Conservation (phyloP, 2,888 invertebrate genomes). For the Torymus texanus region DNA sequence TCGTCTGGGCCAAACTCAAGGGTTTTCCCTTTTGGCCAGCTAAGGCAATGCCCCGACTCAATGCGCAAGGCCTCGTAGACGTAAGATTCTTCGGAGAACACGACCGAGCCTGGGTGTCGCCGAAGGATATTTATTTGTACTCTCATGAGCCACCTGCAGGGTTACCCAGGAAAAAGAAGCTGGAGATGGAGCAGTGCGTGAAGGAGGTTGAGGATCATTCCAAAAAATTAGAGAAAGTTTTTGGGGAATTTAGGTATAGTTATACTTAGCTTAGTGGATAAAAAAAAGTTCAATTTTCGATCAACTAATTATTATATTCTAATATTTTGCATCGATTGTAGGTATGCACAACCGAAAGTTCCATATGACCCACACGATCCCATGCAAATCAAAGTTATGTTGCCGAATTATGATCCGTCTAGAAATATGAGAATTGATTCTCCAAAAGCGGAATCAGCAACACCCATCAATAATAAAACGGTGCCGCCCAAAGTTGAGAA, state of each 20-base stretch:
- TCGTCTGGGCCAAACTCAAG: constrained; percentile 97
- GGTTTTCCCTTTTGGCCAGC: constrained; percentile 99
- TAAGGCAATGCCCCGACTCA: constrained; percentile 87
- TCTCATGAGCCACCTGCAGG: constrained; percentile 78
- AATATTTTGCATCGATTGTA: constrained; percentile 57
- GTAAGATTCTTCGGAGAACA: constrained; percentile 97
- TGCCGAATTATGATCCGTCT: constrained; percentile 70
- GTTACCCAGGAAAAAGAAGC: constrained; percentile 68
- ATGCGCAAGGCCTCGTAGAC: constrained; percentile 83
- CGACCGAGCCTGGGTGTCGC: constrained; percentile 93
- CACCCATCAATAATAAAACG: constrained; percentile 39
- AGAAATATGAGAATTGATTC: constrained; percentile 17
- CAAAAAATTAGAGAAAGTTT: constrained; percentile 68
- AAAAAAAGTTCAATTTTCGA: too few species aligned
- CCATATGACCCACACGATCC: constrained; percentile 71
- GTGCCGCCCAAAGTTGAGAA: constrained; percentile 50
- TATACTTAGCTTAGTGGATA: too few species aligned
- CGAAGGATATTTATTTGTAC: constrained; percentile 89
- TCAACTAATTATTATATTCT: too few species aligned
- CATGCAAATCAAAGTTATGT: constrained; percentile 68
- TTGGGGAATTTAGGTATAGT: constrained; percentile 68
- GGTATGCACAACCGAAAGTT: constrained; percentile 68
- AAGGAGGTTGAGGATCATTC: constrained; percentile 70
- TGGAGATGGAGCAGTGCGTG: constrained; percentile 71
- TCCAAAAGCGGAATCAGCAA: not conserved